Evolutionary conservation across 2,113 vertebrate genomes (phyloP).

Genomic region (Leptocoma aspasia): DNA sequence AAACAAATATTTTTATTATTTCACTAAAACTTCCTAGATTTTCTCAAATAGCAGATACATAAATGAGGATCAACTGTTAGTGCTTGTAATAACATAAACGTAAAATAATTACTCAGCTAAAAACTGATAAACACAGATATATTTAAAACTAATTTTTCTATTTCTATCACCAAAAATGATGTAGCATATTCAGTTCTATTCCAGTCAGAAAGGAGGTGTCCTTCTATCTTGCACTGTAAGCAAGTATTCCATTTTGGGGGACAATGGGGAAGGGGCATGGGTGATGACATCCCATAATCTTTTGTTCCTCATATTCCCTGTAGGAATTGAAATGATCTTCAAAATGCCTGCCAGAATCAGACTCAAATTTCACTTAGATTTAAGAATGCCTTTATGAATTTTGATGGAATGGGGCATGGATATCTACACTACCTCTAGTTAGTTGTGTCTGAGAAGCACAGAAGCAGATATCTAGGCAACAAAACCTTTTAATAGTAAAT

Average conservation of each 20-base stretch:
- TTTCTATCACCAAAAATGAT: background rate
- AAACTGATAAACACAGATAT: background rate
- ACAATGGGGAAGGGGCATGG: background rate
- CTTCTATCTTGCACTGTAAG: background rate
- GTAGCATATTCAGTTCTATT: background rate
- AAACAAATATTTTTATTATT: background rate
- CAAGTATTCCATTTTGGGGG: background rate
- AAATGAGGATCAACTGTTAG: background rate
- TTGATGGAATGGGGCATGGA: background rate
- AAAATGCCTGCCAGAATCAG: background rate
- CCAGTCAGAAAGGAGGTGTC: background rate
- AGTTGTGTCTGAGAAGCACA: background rate
- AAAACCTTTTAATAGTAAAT: background rate
- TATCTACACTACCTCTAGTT: background rate
- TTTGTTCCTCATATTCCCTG: background rate
- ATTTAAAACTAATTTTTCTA: background rate
- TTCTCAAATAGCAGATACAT: background rate
- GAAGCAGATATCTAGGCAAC: background rate
- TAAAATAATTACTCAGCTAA: background rate
- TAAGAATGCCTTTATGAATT: background rate
- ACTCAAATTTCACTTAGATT: background rate
- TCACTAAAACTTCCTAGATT: background rate
- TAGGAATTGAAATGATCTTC: background rate
- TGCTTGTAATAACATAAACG: background rate
- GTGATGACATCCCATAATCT: background rate